Conservation (phyloP, 2,888 invertebrate genomes). For the Campoplex nolae region DNA sequence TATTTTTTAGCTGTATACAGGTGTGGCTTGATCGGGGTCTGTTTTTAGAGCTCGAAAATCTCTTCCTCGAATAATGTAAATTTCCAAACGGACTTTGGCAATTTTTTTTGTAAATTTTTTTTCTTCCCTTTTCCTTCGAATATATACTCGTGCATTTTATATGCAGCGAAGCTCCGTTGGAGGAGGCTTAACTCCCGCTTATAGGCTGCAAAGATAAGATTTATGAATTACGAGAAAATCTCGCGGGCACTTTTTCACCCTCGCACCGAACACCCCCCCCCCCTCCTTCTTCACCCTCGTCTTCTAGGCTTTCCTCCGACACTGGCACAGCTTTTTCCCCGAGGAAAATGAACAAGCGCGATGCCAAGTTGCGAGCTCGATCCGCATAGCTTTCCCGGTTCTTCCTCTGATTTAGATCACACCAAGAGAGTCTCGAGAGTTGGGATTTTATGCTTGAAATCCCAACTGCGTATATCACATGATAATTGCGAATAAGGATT, state of each 20-base stretch:
- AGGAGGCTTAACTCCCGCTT: constrained; percentile 57
- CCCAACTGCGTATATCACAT: constrained; percentile 64
- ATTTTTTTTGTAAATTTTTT: constrained; percentile 14
- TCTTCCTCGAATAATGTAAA: constrained; percentile 20
- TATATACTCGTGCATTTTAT: constrained; percentile 12
- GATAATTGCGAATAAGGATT: constrained; percentile 66
- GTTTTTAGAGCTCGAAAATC: constrained; percentile 1
- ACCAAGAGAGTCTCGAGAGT: constrained; percentile 42
- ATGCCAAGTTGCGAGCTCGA: constrained; percentile 35
- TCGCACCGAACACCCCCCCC: background rate
- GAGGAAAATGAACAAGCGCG: constrained; percentile 57
- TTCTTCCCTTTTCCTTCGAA: constrained; percentile 29
- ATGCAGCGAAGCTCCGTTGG: constrained; percentile 13
- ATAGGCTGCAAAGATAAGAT: constrained; percentile 59
- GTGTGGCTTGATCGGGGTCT: constrained; percentile 6
- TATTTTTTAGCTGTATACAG: background rate
- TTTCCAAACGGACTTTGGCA: constrained; percentile 26
- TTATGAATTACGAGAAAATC: constrained; percentile 67
- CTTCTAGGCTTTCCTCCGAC: constrained; percentile 45
- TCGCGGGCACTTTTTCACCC: constrained; percentile 41
- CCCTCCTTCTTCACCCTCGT: background rate
- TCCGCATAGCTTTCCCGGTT: constrained; percentile 40
- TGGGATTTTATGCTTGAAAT: constrained; percentile 64
- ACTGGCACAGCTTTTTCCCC: constrained; percentile 49
- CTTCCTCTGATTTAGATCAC: constrained; percentile 62